Conservation (phyloP, 2,888 invertebrate species). For the Lamellibrachia satsuma region DNA sequence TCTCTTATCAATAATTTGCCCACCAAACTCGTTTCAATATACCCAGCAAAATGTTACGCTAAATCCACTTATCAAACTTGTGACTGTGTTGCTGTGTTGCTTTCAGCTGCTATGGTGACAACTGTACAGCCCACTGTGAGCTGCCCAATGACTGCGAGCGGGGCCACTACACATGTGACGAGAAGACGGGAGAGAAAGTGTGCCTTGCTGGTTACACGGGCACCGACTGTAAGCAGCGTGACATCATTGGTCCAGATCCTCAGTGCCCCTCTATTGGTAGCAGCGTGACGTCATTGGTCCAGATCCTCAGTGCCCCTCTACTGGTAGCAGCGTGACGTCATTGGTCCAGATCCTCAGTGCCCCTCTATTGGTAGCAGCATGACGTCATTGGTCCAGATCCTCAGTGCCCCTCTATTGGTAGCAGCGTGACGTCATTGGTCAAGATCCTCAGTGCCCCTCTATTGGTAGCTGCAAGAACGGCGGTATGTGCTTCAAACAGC, state of each 20-base stretch:
- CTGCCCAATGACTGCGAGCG: slow-evolving; percentile 8
- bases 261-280: neutral
- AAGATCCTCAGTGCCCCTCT: slow-evolving; percentile 18
- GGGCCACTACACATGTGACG: slow-evolving; percentile 30
- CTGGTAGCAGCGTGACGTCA: neutral
- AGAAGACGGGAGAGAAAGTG: slow-evolving; percentile 20
- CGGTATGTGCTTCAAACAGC: too few relatives aligned
- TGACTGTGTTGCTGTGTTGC: neutral
- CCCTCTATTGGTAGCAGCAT: too few relatives aligned
- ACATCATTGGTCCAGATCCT: neutral
- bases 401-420: too few relatives aligned
- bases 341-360: too few relatives aligned
- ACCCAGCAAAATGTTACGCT: too few relatives aligned
- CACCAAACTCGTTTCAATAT: too few relatives aligned
- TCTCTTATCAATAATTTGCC: too few relatives aligned
- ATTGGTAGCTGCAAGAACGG: neutral
- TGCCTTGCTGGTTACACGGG: slow-evolving; percentile 28
- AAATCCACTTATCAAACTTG: neutral
- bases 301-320: too few relatives aligned
- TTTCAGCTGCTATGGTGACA: slow-evolving; percentile 28
- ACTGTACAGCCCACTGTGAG: slow-evolving; percentile 25
- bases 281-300: neutral
- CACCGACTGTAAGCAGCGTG: slow-evolving; percentile 24
- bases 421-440: neutral
- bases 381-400: too few relatives aligned